Conservation (phyloP, 1,140 invertebrate species). For the Pseudomyrmex cubaensis region DNA sequence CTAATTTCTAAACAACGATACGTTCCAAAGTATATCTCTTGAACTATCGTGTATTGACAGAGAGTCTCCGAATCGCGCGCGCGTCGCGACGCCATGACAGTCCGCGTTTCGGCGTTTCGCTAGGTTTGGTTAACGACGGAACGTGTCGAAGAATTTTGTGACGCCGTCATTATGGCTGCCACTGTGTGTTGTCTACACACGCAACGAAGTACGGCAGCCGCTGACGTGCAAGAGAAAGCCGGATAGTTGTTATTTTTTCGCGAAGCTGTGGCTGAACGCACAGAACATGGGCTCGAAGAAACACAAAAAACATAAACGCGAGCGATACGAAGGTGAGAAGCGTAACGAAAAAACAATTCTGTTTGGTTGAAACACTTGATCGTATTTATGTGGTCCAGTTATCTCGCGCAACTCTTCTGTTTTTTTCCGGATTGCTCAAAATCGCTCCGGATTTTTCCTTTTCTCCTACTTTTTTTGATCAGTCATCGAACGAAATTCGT, state of each 20-base stretch:
- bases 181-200: constrained; percentile 62
- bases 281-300: constrained; percentile 86
- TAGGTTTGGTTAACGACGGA: neutral
- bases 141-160: constrained; percentile 48
- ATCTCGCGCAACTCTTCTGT: neutral
- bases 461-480: neutral
- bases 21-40: too few species aligned
- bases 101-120: neutral
- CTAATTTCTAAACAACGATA: too few species aligned
- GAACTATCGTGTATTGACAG: neutral
- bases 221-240: too few species aligned
- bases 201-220: constrained; percentile 61
- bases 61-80: constrained; percentile 30
- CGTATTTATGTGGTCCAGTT: neutral
- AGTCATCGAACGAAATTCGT: neutral
- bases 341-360: neutral
- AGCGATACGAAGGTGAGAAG: constrained; percentile 87
- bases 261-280: constrained; percentile 67
- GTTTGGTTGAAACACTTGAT: neutral
- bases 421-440: neutral
- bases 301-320: constrained; percentile 91
- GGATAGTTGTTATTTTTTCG: constrained; percentile 24
- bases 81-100: constrained; percentile 54
- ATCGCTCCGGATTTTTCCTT: neutral
- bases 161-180: constrained; percentile 64